Evolutionary conservation across 2,113 vertebrate genomes (phyloP).

Genomic region (Crotalus tigris): DNA sequence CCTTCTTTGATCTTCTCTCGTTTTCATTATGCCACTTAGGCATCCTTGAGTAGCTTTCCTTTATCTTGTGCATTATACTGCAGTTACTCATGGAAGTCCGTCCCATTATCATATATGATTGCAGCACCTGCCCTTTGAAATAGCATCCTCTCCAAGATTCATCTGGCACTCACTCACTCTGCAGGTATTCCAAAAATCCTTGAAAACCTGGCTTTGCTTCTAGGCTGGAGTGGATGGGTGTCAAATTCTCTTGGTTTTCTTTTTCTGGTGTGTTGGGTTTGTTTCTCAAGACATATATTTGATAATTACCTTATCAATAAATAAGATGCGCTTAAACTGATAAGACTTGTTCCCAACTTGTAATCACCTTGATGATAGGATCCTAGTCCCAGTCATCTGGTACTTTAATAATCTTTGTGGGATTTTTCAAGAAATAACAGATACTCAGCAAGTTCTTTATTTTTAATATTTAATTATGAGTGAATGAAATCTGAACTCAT

Average conservation of each 20-base stretch:
- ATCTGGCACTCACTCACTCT: not conserved
- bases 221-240: not conserved
- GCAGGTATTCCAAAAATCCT: not conserved
- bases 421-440: not conserved
- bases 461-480: not conserved
- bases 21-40: not conserved
- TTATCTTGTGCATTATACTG: not conserved
- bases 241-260: not conserved
- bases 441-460: not conserved
- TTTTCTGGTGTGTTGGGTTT: not conserved
- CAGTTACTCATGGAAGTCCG: not conserved
- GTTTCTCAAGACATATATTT: not conserved
- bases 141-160: not conserved
- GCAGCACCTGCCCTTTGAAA: not conserved
- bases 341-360: not conserved
- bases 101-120: not conserved
- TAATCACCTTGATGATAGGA: not conserved
- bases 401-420: not conserved
- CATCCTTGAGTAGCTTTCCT: not conserved
- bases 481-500: not conserved
- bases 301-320: not conserved
- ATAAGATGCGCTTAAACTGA: not conserved
- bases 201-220: not conserved
- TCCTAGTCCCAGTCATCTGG: not conserved
- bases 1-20: not conserved